Evolutionary conservation across 2,888 invertebrate genomes (phyloP).

Genomic region (Leptarthrus brevirostris): DNA sequence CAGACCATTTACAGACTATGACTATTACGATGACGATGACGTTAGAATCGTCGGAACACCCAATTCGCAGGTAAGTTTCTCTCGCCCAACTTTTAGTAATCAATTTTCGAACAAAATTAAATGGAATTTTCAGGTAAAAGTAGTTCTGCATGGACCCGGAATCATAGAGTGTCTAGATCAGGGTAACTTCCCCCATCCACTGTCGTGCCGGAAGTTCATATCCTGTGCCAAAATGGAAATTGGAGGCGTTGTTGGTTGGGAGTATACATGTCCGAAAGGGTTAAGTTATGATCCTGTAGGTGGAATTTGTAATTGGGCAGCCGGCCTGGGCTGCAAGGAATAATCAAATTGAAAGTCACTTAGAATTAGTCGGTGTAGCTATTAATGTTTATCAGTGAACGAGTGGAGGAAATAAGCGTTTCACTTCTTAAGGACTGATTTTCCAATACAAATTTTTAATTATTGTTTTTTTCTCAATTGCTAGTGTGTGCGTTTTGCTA

Average conservation of each 20-base stretch:
- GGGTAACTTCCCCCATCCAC: slow-evolving; percentile 92
- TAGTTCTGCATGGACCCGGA: slow-evolving; percentile 75
- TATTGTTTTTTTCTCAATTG: slow-evolving; percentile 20
- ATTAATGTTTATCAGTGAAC: slow-evolving; percentile 13
- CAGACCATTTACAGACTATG: slow-evolving; percentile 70
- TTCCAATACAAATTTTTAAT: slow-evolving; percentile 20
- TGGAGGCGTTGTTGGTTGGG: slow-evolving; percentile 83
- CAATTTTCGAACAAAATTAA: no score
- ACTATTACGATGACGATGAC: slow-evolving; percentile 78
- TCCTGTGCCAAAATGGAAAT: slow-evolving; percentile 87
- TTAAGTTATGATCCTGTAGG: slow-evolving; percentile 90
- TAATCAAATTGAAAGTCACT: slow-evolving; percentile 55
- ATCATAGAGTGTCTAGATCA: slow-evolving; percentile 87
- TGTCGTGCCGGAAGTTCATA: slow-evolving; percentile 91
- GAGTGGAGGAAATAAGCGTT: neutral
- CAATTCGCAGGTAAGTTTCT: slow-evolving; percentile 68
- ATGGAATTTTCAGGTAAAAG: slow-evolving; percentile 66
- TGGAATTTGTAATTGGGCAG: slow-evolving; percentile 91
- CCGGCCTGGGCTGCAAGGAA: slow-evolving; percentile 82
- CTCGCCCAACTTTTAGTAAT: no score
- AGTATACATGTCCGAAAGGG: slow-evolving; percentile 87
- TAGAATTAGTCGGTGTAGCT: slow-evolving; percentile 3
- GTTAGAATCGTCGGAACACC: slow-evolving; percentile 70
- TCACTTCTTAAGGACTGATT: neutral
- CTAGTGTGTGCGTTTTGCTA: slow-evolving; percentile 12